A percentile compares a stretch with the other conserved stretches of the same genome.
Evolutionary conservation across 2,113 vertebrate genomes (phyloP).

Genomic region (Rhinoptilus africanus): DNA sequence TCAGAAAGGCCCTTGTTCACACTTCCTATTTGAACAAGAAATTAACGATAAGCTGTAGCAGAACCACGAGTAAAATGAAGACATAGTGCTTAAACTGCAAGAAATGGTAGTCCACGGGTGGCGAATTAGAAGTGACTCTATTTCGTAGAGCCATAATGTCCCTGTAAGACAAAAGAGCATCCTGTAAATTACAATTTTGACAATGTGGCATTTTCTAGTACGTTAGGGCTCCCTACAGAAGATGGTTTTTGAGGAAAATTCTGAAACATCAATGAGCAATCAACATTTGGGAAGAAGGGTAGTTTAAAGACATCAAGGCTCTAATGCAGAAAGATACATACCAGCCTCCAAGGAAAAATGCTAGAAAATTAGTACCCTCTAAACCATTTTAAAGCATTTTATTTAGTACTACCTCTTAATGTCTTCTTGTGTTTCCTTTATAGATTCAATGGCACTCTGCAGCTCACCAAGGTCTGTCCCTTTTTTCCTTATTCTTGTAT

Average conservation of each 20-base stretch:
- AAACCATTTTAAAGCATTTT: background rate
- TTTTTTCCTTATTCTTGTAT: slow-evolving; percentile 88
- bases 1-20: slow-evolving; percentile 63
- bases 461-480: slow-evolving; percentile 90
- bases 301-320: background rate
- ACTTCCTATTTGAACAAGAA: slow-evolving; percentile 89
- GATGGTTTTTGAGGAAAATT: background rate
- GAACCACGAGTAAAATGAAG: slow-evolving; percentile 88
- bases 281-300: background rate
- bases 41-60: slow-evolving; percentile 92
- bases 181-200: background rate
- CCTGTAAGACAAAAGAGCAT: slow-evolving; percentile 73
- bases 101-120: slow-evolving; percentile 78
- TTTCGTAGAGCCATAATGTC: slow-evolving; percentile 86
- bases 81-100: slow-evolving; percentile 91
- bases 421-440: slow-evolving; percentile 93
- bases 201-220: background rate
- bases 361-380: background rate
- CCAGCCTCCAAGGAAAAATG: background rate
- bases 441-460: slow-evolving; percentile 94
- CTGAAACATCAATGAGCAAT: background rate
- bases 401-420: slow-evolving; percentile 87
- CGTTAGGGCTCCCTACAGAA: background rate
- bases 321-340: background rate
- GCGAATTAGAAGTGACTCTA: slow-evolving; percentile 75